A percentile compares a stretch with the other conserved stretches of the same genome.
These are phyloP conservation scores for Platyscapa corneri DNA, from an alignment of 1,140 invertebrate genomes.

Conservation along the genomic window DNA sequence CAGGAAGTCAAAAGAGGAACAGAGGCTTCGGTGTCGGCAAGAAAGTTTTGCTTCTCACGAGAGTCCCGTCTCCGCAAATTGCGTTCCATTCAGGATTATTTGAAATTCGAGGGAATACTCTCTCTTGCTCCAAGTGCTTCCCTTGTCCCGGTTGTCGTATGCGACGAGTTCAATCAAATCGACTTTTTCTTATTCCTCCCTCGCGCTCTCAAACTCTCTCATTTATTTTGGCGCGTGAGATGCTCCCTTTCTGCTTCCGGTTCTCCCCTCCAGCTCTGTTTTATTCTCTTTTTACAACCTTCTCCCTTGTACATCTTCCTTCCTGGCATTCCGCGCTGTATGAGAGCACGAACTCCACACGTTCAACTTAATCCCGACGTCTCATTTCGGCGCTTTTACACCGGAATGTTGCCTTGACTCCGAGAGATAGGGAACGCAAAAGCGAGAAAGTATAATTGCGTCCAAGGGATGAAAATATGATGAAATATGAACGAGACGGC, in stretches of 20 bases:
- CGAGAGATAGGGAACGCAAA: background rate
- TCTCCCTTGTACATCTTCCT: background rate
- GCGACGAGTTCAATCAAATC: conserved; percentile 68
- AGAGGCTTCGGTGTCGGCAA: conserved; percentile 47
- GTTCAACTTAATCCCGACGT: conserved; percentile 31
- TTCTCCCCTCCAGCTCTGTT: background rate
- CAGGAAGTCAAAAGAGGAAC: conserved; percentile 15
- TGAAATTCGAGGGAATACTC: conserved; percentile 69
- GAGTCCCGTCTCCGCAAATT: conserved; percentile 67
- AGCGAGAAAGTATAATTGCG: conserved; percentile 34
- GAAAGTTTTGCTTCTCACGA: conserved; percentile 62
- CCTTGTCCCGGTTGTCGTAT: conserved; percentile 60
- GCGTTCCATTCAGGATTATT: conserved; percentile 70
- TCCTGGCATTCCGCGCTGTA: background rate
- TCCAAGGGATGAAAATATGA: conserved; percentile 4
- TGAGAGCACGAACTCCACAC: conserved; percentile 25
- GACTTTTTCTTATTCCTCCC: conserved; percentile 63
- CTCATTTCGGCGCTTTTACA: conserved; percentile 23
- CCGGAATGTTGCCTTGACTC: background rate
- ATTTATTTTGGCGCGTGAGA: conserved; percentile 10
- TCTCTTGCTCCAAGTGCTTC: conserved; percentile 55
- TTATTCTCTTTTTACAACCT: background rate
- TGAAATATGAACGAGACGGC: background rate
- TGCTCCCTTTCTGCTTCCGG: background rate
- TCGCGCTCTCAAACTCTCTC: conserved; percentile 32